Base-by-base conservation (phyloP, 2,888 invertebrate genomes). In the Prosopocoilus inquinatus region DNA sequence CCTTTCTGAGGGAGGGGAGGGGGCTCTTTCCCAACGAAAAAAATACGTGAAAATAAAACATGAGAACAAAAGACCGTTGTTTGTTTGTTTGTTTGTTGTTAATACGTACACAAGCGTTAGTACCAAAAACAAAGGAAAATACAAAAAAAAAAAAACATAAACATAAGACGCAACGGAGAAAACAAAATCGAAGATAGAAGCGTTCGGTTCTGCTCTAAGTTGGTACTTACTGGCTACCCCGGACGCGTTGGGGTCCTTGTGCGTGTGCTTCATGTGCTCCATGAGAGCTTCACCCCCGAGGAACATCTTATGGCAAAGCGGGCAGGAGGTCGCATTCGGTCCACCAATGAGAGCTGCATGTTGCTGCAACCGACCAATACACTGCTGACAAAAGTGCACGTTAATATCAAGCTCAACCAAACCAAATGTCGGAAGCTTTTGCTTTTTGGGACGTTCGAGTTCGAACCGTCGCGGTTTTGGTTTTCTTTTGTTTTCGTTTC, bases 191-290 rank as follows among this genome's bases (percentile, higher is more conserved):
- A 47, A 33, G 9, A 33, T 9, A 11, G 12, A 35, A 35, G 12
- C n/a, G 20, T 28, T 28, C 20, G 20, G 20, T 28, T 28, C 20
- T 28, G 20, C 20, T 28, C 20, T 28, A 28, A 28, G 20, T 28
- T 28, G 20, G 20, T 79, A 88, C 90, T 90, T 90, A 91, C 91
- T 91, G 82, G 90, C 90, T 80, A 90, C 90, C 75, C 90, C 90
- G 68, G 90, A 88, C 66, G 90, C 90, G 78, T 90, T 90, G 36
- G 93, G 94, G 74, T 94, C 94, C 83, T 94, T 94, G 80, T 95
- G 95, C 51, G 91, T 90, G 76, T 91, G 91, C 80, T 94, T 94
- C 94, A 95, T 94, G 78, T 95, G 95, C 79, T 95, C 94, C 84
- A 95, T 93, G 59, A 95, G 85, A 54, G 93, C 91, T 80, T 95